These are phyloP conservation scores for Marisa cornuarietis DNA, from an alignment of 1,140 invertebrate genomes.

Conservation along the genomic window DNA sequence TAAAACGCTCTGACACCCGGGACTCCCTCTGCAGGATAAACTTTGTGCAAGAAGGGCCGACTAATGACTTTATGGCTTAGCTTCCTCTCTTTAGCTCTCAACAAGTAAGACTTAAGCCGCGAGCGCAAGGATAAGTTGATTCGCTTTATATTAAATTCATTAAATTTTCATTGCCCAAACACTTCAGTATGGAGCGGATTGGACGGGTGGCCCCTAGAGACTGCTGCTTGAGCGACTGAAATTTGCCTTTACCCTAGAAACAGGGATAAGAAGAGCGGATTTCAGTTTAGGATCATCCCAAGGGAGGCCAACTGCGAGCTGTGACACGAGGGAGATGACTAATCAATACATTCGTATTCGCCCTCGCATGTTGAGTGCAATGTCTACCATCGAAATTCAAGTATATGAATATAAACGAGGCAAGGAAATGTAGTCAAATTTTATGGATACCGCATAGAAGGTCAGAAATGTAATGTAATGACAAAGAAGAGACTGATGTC, in stretches of 20 bases:
- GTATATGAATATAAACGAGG: too few species aligned
- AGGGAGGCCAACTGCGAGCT: constrained; percentile 12
- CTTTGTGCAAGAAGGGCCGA: constrained; percentile 9
- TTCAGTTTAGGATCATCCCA: constrained; percentile 21
- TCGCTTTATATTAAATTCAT: constrained; percentile 37
- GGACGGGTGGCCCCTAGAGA: constrained; percentile 17
- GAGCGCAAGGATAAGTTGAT: constrained; percentile 29
- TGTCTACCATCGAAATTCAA: too few species aligned
- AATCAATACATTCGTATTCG: constrained; percentile 16
- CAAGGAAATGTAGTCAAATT: too few species aligned
- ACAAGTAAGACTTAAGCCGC: constrained; percentile 31
- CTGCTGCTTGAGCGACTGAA: constrained; percentile 6
- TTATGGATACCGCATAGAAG: too few species aligned
- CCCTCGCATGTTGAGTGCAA: background rate
- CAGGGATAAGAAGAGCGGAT: constrained; percentile 14
- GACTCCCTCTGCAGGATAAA: constrained; percentile 17
- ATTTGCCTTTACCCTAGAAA: constrained; percentile 24
- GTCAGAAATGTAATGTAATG: too few species aligned
- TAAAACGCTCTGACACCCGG: constrained; percentile 26
- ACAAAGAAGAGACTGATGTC: too few species aligned
- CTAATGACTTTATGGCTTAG: constrained; percentile 32
- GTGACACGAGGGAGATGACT: constrained; percentile 17
- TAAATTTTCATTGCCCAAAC: constrained; percentile 34
- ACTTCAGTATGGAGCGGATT: constrained; percentile 32
- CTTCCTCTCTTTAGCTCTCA: constrained; percentile 25